Evolutionary conservation across 2,888 invertebrate species (phyloP), one percentile per base, ranked within the genome.

Genomic region (Proisotoma minuta): DNA sequence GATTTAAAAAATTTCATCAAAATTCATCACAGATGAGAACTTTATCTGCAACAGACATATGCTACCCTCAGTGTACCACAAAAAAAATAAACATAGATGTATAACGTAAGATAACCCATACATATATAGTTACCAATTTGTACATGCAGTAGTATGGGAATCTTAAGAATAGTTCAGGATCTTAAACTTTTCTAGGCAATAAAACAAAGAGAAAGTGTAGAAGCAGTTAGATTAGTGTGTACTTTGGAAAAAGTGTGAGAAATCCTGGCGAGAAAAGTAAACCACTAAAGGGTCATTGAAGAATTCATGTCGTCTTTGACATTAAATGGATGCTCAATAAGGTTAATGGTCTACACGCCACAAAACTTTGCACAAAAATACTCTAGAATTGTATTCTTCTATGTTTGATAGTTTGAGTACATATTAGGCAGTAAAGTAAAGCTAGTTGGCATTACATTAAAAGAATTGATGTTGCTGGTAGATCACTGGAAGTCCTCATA

Each of bases 271-370:
- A 54, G 53, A 54, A 54, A 54, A 54, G 24, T 20, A 27, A 58
- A 34, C 56, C 49, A 43, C 57, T 49, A 60, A 62, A 63, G 63
- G 63, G 61, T 63, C 66, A 66, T 61, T 60, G 48, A 54, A 28
- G 56, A 66, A 66, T 66, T 66, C 66, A 66, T 60, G 66, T 63
- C 59, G 27, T 51, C 26, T 62, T 52, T 50, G 43, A 56, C 56
- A 59, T 61, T 60, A 65, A 63, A 68, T 65, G 62, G 65, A 66
- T 62, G 59, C 59, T 59, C 62, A 65, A 66, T 61, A 66, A 61
- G 53, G 57, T 62, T 65, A 66, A 65, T 68, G 67, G 66, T 60
- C 50, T 57, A 49, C 56, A 62, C 59, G 15, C 15, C 34, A 34
- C 20, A 12, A 43, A 18, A 43, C 20, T 12, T 20, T 43, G 18